Conservation (phyloP, 2,888 invertebrate species). For the Eledone cirrhosa region DNA sequence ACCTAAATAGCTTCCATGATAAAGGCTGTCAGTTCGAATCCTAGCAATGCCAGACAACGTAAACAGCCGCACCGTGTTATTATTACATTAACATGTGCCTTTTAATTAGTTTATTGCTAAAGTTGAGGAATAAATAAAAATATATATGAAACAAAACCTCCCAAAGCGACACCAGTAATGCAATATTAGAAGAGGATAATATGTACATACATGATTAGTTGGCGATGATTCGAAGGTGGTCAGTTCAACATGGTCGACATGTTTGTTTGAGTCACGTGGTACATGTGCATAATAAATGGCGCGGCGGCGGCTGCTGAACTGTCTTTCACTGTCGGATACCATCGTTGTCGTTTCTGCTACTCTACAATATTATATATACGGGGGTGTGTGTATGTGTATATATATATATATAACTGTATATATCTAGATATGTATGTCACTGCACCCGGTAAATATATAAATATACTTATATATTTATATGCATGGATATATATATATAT, state of each 20-base stretch:
- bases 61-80: background rate
- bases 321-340: too few species aligned
- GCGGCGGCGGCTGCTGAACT: constrained; percentile 4
- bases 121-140: background rate
- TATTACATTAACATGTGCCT: background rate
- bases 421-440: too few species aligned
- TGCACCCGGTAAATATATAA: too few species aligned
- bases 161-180: too few species aligned
- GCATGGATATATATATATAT: too few species aligned
- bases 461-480: too few species aligned
- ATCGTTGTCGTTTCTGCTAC: too few species aligned
- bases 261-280: constrained; percentile 26
- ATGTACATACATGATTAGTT: constrained; percentile 22
- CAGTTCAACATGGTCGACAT: constrained; percentile 27
- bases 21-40: constrained; percentile 25
- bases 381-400: too few species aligned
- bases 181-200: background rate
- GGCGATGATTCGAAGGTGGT: constrained; percentile 13
- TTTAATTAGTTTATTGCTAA: constrained; percentile 16
- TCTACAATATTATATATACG: too few species aligned
- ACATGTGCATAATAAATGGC: constrained; percentile 24
- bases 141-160: too few species aligned
- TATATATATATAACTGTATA: too few species aligned
- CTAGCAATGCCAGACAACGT: constrained; percentile 15
- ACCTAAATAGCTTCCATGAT: background rate